Base-by-base conservation (phyloP, 2,888 invertebrate genomes). In the Drosophila meridiana region DNA sequence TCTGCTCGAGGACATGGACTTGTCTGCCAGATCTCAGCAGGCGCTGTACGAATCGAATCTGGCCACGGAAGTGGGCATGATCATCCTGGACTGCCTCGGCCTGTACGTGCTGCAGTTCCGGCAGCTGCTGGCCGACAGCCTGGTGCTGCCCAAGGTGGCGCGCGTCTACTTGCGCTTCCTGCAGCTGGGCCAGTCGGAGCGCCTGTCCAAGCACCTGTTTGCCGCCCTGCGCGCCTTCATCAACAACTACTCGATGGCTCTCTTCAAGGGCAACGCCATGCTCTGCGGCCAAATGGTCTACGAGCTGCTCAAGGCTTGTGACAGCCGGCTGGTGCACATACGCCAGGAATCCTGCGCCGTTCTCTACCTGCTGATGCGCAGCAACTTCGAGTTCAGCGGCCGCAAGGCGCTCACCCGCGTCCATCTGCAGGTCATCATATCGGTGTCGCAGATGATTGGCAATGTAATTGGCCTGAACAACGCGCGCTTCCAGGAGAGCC, bases 401-500 rank as follows among this genome's bases (percentile, higher is more conserved):
- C 95, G 96, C 45, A 97, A 97, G 80, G 97, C 96, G 68, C 94
- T 98, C 74, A 98, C 97, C 1, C 94, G 98, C 76, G 98, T 98
- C 0, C 98, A 98, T 91, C 94, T 98, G 56, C 98, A 98, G 95
- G 98, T 98, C 40, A 98, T 99, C 76, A 98, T 99, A 89, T 98
- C 98, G 0, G 98, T 99, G 14, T 99, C 99, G 0, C 97, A 98
- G 93, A 95, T 99, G 93, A 95, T 98, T 75, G 98, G 98, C 69
- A 97, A 96, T 89, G 96, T 98, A 6, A 96, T 97, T n/a, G 97
- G 97, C 4, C 94, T 98, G 78, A 98, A 98, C 93, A 98, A 98
- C 93, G 96, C 97, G n/a, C 95, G 98, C 52, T 98, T 99, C 93
- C 98, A 98, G 94, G 98, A 98, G 93, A 98, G 98, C 79, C 94